phyloP scores from a whole-genome alignment of 2,113 vertebrate species.

The Pionites leucogaster region DNA sequence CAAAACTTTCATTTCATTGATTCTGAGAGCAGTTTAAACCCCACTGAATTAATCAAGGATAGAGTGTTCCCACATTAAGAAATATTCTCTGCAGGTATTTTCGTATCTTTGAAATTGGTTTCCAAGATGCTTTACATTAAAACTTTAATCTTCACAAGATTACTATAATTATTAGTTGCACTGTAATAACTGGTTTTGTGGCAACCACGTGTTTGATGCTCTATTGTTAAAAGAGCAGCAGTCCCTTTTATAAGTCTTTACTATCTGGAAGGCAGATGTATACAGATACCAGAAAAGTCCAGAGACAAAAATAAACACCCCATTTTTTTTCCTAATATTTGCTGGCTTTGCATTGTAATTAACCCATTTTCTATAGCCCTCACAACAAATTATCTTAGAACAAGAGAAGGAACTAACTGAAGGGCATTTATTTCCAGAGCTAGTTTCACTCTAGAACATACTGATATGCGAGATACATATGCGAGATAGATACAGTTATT shows the following conservation, averaged over 20 bases:
- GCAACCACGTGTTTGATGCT: constrained; percentile 41
- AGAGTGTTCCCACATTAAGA: constrained; percentile 36
- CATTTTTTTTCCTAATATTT: background rate
- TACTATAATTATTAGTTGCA: constrained; percentile 50
- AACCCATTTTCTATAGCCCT: background rate
- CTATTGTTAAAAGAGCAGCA: constrained; percentile 20
- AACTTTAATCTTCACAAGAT: constrained; percentile 57
- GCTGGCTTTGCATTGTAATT: background rate
- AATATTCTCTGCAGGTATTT: constrained; percentile 29
- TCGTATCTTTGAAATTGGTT: constrained; percentile 23
- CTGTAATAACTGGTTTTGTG: constrained; percentile 43
- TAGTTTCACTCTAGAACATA: background rate
- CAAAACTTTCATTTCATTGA: background rate
- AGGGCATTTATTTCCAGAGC: background rate
- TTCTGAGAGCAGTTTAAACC: background rate
- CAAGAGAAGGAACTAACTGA: background rate
- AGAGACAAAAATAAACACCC: constrained; percentile 23
- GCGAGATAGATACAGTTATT: background rate
- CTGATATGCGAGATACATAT: accelerated
- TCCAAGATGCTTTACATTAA: constrained; percentile 43
- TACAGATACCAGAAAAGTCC: constrained; percentile 14
- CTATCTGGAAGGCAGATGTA: constrained; percentile 48
- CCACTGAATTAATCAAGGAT: background rate
- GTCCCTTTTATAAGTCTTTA: constrained; percentile 21
- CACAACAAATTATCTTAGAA: constrained; percentile 7